Percentiles rank a stretch among this genome's conserved stretches.
Conservation (phyloP, 2,113 vertebrate genomes). For the Myotis yumanensis region DNA sequence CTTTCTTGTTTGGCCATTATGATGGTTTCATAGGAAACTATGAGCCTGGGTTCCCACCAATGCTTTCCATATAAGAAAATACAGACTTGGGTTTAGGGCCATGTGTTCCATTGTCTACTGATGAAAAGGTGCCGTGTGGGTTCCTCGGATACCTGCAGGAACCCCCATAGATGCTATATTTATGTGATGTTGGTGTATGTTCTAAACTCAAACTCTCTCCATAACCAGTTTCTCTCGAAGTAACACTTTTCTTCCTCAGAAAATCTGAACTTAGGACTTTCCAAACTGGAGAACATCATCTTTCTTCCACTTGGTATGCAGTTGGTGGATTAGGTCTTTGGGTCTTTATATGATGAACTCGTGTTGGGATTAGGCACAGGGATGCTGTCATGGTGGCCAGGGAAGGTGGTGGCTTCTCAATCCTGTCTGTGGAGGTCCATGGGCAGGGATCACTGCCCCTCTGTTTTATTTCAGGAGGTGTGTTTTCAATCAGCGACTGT, state of each 20-base stretch:
- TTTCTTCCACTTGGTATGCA: not conserved
- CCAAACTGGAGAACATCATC: not conserved
- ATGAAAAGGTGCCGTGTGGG: not conserved
- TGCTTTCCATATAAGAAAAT: not conserved
- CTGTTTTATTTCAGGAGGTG: not conserved
- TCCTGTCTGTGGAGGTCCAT: not conserved
- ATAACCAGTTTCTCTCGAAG: not conserved
- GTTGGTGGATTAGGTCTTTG: not conserved
- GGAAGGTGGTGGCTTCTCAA: not conserved
- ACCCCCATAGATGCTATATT: not conserved
- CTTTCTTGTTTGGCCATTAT: not conserved
- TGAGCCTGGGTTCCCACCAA: not conserved
- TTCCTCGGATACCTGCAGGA: not conserved
- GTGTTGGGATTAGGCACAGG: no score
- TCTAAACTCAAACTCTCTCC: not conserved
- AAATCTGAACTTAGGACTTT: not conserved
- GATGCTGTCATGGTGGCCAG: not conserved
- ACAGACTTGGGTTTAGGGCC: not conserved
- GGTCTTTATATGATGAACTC: not conserved
- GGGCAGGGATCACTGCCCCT: not conserved
- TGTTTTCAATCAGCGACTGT: constrained; percentile 42
- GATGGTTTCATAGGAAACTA: not conserved
- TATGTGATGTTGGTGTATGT: not conserved
- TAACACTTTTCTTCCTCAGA: not conserved
- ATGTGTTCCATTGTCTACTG: not conserved